Evolutionary conservation across 2,888 invertebrate genomes (phyloP).

Genomic region (Syrphus vitripennis): DNA sequence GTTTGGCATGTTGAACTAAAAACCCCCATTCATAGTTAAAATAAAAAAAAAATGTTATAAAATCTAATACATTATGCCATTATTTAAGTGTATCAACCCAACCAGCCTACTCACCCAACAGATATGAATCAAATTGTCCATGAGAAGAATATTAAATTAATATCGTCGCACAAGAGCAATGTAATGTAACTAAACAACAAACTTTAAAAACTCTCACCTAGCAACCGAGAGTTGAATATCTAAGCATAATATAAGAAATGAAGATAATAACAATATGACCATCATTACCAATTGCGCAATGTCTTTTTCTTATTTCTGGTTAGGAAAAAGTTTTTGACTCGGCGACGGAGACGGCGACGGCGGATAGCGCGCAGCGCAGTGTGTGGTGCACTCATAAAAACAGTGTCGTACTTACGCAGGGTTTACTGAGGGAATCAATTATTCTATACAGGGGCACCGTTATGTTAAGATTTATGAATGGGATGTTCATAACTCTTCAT

Average conservation of each 20-base stretch:
- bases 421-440: background rate
- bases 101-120: constrained; percentile 23
- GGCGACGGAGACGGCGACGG: too few species aligned
- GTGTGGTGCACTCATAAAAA: background rate
- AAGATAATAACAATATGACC: constrained; percentile 55
- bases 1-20: background rate
- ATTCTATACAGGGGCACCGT: background rate
- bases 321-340: constrained; percentile 61
- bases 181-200: too few species aligned
- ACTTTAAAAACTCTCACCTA: constrained; percentile 51
- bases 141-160: constrained; percentile 54
- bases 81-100: background rate
- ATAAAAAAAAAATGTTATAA: background rate
- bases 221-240: constrained; percentile 58
- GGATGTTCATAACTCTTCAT: too few species aligned
- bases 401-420: background rate
- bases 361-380: too few species aligned
- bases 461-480: too few species aligned
- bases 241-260: constrained; percentile 40
- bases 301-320: constrained; percentile 59
- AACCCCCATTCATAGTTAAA: background rate
- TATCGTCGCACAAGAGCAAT: constrained; percentile 36
- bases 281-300: constrained; percentile 62
- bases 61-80: constrained; percentile 34
- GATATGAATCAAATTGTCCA: constrained; percentile 31